Evolutionary conservation across 2,113 vertebrate genomes (phyloP).

Genomic region (Muscicapa adusta): DNA sequence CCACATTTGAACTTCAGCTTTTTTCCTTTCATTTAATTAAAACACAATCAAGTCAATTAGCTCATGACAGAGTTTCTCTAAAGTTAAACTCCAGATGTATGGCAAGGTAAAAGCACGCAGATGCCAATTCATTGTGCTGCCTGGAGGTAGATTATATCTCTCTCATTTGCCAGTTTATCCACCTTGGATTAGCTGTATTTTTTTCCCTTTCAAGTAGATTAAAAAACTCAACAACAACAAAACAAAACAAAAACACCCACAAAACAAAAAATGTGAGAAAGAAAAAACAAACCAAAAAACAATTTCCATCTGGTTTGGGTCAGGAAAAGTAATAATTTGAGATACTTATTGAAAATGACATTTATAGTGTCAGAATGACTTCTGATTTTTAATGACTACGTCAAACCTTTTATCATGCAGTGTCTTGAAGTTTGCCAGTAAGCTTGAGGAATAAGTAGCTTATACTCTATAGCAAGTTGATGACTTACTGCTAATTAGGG

Average conservation of each 20-base stretch:
- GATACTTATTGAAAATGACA: background rate
- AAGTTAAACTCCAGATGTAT: slow-evolving; percentile 21
- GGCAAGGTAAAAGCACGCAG: background rate
- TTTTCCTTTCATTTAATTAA: slow-evolving; percentile 58
- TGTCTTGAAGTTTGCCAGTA: background rate
- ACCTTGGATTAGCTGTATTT: background rate
- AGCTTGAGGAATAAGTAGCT: background rate
- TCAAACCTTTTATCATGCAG: background rate
- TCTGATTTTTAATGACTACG: background rate
- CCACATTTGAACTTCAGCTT: slow-evolving; percentile 40
- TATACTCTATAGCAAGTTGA: slow-evolving; percentile 23
- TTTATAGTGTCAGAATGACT: background rate
- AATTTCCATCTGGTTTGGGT: background rate
- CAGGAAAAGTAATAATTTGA: background rate
- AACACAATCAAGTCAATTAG: slow-evolving; percentile 35
- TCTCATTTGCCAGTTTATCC: slow-evolving; percentile 7
- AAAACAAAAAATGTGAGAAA: background rate
- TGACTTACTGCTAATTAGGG: slow-evolving; percentile 24
- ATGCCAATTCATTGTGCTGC: slow-evolving; percentile 14
- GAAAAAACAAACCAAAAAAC: background rate
- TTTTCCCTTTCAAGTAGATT: background rate
- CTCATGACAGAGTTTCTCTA: slow-evolving; percentile 33
- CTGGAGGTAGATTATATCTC: background rate
- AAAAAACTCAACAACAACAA: background rate
- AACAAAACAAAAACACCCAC: background rate